These are phyloP conservation scores for Clarias platycephalus DNA, from an alignment of 2,797 vertebrate species.

Conservation along the genomic window DNA sequence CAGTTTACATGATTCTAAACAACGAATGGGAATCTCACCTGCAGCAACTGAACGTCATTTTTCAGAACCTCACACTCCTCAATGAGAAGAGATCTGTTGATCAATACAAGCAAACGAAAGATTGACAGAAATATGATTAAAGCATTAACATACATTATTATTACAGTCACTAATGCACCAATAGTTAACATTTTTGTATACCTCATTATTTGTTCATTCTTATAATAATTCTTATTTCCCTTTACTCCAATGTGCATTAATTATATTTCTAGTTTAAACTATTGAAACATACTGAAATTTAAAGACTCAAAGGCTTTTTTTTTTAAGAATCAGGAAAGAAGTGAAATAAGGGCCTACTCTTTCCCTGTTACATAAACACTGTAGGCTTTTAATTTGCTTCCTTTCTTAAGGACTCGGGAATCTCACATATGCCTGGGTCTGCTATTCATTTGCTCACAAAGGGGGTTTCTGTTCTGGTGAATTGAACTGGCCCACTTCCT, in stretches of 20 bases:
- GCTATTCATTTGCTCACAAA: constrained; percentile 75
- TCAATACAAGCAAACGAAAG: constrained; percentile 15
- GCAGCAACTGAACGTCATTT: constrained; percentile 69
- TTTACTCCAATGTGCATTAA: neutral
- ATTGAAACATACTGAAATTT: neutral
- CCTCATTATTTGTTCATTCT: neutral
- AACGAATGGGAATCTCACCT: constrained; percentile 72
- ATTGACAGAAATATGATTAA: neutral
- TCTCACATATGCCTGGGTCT: constrained; percentile 61
- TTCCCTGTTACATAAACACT: constrained; percentile 63
- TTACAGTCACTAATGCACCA: neutral
- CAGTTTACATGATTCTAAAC: constrained; percentile 6
- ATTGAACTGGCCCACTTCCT: constrained; percentile 20
- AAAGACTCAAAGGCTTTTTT: neutral
- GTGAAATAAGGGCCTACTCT: constrained; percentile 30
- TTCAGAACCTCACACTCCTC: constrained; percentile 75
- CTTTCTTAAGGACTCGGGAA: constrained; percentile 60
- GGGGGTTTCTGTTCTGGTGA: constrained; percentile 71
- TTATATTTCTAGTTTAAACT: neutral
- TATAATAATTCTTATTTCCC: neutral
- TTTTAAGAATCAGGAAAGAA: neutral
- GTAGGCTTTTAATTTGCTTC: constrained; percentile 56
- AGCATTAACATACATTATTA: neutral
- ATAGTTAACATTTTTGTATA: neutral
- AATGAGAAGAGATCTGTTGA: constrained; percentile 73